Conservation (phyloP, 2,113 vertebrate genomes). For the Mastomys natalensis region DNA sequence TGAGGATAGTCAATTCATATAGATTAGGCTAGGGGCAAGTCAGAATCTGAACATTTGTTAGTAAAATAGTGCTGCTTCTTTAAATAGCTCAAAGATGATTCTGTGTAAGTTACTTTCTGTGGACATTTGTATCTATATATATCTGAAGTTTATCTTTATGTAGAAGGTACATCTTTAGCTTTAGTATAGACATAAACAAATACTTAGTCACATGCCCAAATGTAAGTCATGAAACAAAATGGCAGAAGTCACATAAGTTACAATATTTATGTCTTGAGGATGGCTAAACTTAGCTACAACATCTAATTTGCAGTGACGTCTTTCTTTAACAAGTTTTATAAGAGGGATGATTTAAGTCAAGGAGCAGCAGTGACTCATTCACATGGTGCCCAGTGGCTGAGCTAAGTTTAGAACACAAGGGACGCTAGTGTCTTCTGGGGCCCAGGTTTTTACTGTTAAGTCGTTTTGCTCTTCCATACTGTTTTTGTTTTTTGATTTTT, state of each 20-base stretch:
- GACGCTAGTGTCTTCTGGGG: constrained; percentile 82
- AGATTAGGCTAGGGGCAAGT: constrained; percentile 65
- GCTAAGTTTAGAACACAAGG: constrained; percentile 88
- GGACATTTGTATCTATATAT: constrained; percentile 57
- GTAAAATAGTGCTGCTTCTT: constrained; percentile 59
- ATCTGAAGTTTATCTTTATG: constrained; percentile 59
- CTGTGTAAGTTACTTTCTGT: constrained; percentile 70
- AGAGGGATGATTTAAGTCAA: constrained; percentile 90
- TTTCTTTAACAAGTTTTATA: constrained; percentile 91
- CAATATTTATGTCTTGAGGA: constrained; percentile 85
- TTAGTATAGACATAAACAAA: constrained; percentile 63
- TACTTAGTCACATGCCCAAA: constrained; percentile 59
- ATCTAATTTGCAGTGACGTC: constrained; percentile 91
- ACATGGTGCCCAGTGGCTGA: constrained; percentile 86
- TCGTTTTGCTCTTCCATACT: constrained; percentile 73
- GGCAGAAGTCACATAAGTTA: constrained; percentile 83
- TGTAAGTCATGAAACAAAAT: constrained; percentile 82
- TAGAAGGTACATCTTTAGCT: constrained; percentile 69
- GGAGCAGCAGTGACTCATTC: constrained; percentile 89
- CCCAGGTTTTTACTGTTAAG: constrained; percentile 79
- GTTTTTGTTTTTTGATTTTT: constrained; percentile 7
- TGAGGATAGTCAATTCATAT: constrained; percentile 50
- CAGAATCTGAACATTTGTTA: constrained; percentile 62
- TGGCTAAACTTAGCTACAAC: constrained; percentile 89
- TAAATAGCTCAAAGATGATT: constrained; percentile 79